phyloP scores from a whole-genome alignment of 2,797 vertebrate species.

The Sciaenops ocellatus region DNA sequence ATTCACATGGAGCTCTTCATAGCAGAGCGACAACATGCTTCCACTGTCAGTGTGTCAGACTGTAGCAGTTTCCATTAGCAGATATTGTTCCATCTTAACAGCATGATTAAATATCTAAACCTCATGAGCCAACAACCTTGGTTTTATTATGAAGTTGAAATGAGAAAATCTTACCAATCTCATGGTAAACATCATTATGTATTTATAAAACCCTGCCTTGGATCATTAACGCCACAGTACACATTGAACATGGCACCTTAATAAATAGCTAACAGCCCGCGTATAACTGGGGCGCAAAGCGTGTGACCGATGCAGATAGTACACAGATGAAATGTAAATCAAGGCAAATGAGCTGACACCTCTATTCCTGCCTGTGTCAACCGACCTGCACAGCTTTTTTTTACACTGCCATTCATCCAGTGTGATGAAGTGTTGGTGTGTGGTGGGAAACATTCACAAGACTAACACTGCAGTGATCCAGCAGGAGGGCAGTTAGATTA shows the following conservation, averaged over 20 bases:
- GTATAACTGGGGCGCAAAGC: slow-evolving; percentile 18
- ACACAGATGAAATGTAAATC: slow-evolving; percentile 60
- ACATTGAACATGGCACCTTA: slow-evolving; percentile 59
- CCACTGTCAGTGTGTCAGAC: slow-evolving; percentile 7
- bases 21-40: slow-evolving; percentile 46
- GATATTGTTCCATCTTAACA: slow-evolving; percentile 30
- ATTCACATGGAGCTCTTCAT: slow-evolving; percentile 65
- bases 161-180: slow-evolving; percentile 48
- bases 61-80: slow-evolving; percentile 18
- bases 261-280: slow-evolving; percentile 57
- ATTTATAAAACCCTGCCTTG: slow-evolving; percentile 68
- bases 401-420: slow-evolving; percentile 16
- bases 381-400: background rate
- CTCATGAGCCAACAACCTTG: slow-evolving; percentile 43
- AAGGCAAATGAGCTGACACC: slow-evolving; percentile 50
- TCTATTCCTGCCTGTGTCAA: slow-evolving; percentile 18
- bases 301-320: slow-evolving; percentile 47
- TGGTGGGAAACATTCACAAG: slow-evolving; percentile 27
- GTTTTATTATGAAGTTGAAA: slow-evolving; percentile 58
- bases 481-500: slow-evolving; percentile 43
- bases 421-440: slow-evolving; percentile 9
- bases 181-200: slow-evolving; percentile 68
- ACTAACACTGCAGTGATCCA: slow-evolving; percentile 46
- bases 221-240: slow-evolving; percentile 53
- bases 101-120: slow-evolving; percentile 49